Conservation (phyloP, 1,140 invertebrate species). For the Trypoxylus dichotomus region DNA sequence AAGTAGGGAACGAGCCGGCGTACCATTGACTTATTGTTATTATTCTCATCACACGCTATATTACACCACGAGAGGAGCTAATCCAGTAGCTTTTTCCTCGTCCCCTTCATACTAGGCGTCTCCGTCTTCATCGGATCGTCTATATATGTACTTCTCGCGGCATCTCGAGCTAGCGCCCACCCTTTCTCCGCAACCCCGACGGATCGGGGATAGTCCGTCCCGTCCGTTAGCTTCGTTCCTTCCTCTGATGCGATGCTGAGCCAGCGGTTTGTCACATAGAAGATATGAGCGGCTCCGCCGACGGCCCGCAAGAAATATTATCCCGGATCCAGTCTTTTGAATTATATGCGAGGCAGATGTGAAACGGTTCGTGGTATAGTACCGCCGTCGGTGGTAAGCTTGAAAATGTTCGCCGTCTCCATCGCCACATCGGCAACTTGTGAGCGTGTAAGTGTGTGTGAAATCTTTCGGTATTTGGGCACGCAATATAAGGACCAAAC, state of each 20-base stretch:
- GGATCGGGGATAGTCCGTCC: not conserved
- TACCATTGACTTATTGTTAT: constrained; percentile 51
- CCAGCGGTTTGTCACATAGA: constrained; percentile 49
- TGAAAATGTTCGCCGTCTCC: too few species aligned
- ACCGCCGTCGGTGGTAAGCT: constrained; percentile 1
- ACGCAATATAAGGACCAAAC: too few species aligned
- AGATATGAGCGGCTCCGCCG: constrained; percentile 43
- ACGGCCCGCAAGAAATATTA: constrained; percentile 48
- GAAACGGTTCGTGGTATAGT: constrained; percentile 33
- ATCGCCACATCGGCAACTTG: too few species aligned
- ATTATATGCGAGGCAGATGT: constrained; percentile 47
- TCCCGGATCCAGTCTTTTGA: constrained; percentile 44
- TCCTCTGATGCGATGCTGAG: constrained; percentile 43
- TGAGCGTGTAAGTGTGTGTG: too few species aligned
- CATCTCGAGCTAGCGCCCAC: not conserved
- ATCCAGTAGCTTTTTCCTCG: constrained; percentile 28
- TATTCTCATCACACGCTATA: constrained; percentile 51
- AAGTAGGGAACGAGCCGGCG: constrained; percentile 25
- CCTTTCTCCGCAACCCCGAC: not conserved
- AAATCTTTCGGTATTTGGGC: too few species aligned
- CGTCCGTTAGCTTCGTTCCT: constrained; percentile 27
- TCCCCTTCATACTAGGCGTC: not conserved
- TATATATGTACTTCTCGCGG: not conserved
- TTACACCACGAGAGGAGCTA: constrained; percentile 48
- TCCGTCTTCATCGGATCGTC: not conserved